Evolutionary conservation across 2,888 invertebrate species (phyloP), one percentile per base, ranked within the genome.

Genomic region (Heterodera filipjevi): DNA sequence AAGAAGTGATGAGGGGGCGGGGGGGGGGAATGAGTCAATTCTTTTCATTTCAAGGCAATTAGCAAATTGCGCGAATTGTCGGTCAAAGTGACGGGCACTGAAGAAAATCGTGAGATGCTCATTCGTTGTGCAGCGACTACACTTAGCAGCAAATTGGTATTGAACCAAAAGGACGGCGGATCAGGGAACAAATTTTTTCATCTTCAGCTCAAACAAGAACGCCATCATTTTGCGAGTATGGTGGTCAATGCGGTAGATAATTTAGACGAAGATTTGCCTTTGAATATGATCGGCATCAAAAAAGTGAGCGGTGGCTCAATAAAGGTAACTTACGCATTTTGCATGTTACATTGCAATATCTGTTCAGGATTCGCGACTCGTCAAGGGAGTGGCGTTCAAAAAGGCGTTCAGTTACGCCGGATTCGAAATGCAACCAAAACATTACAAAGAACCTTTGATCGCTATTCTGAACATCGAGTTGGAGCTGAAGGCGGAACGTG

Each of bases 361-460:
- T 6, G 16, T 82, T 71, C 78, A 86, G 92, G 98, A 99, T 85
- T 97, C 97, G 0, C 92, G 93, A 87, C 91, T 99, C 6, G 93
- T 99, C 0, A 92, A 93, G 8, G 96, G 99, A 22, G 98, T 99
- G 0, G 96, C 98, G 0, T 99, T 99, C 90, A 98, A 99, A 91
- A 99, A 99, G 91, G 98, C 99, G 0, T 99, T 99, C 92, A 96
- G 97, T 0, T 99, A 99, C 90, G 99, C 99, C 83, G 99, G 99
- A 16, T 99, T 99, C 90, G 98, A 99, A 91, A 99, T 99, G 99
- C 99, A 99, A 89, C 96, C 95, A 1, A 99, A 99, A 91, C 80
- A 80, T 44, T 99, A 98, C 89, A 90, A 92, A 22, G 92, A 93
- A 82, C 96, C 96, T 86, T 95, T 94, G 91, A 97, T 99, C 82